Evolutionary conservation across 2,797 vertebrate genomes (phyloP).

Genomic region (Jordanella pulchra): DNA sequence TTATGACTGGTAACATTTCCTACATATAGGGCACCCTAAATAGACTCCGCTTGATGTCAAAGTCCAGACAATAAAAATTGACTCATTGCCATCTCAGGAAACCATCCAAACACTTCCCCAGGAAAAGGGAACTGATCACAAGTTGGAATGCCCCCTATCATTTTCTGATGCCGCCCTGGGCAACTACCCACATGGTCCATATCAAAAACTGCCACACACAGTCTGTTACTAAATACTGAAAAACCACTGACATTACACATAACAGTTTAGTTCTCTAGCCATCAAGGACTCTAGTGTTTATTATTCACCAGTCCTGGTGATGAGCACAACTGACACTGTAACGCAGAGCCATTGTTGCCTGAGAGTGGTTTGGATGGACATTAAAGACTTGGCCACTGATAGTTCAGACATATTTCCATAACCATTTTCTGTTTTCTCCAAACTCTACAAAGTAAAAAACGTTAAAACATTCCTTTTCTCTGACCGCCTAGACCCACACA

Average conservation of each 20-base stretch:
- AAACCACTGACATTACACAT: slow-evolving; percentile 37
- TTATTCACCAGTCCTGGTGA: slow-evolving; percentile 19
- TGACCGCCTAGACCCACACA: slow-evolving; percentile 61
- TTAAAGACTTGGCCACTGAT: slow-evolving; percentile 38
- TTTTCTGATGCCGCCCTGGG: neutral
- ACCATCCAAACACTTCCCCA: neutral
- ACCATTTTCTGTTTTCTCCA: slow-evolving; percentile 27
- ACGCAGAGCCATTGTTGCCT: slow-evolving; percentile 51
- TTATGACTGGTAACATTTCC: neutral
- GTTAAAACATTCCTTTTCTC: slow-evolving; percentile 64
- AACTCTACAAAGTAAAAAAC: slow-evolving; percentile 43
- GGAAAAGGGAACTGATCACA: neutral
- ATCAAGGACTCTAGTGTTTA: slow-evolving; percentile 20
- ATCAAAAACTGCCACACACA: neutral
- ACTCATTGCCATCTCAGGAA: too few relatives aligned
- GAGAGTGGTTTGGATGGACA: slow-evolving; percentile 39
- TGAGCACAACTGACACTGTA: slow-evolving; percentile 28
- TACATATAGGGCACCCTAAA: neutral
- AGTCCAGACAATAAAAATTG: neutral
- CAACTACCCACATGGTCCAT: neutral
- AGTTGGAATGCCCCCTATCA: neutral
- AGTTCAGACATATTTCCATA: slow-evolving; percentile 43
- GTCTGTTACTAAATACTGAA: slow-evolving; percentile 5
- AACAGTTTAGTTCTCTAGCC: slow-evolving; percentile 28
- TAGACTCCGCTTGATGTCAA: neutral